Evolutionary conservation across 2,888 invertebrate genomes (phyloP).

Genomic region (Corythucha ciliata): DNA sequence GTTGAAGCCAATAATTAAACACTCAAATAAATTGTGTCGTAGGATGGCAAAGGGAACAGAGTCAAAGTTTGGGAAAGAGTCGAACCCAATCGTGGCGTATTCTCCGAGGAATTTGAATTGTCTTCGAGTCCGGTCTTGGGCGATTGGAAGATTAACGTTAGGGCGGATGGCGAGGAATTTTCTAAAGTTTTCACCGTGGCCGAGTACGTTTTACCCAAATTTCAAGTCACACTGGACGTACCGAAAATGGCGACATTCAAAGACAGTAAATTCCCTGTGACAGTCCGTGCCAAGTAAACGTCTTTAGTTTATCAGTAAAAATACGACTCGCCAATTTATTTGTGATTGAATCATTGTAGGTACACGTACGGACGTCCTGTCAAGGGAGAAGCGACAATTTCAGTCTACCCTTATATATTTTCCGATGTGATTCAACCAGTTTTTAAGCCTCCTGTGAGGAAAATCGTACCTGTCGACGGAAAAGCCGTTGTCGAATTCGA

Average conservation of each 20-base stretch:
- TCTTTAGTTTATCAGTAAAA: background rate
- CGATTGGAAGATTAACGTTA: constrained; percentile 72
- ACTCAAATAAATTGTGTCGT: constrained; percentile 26
- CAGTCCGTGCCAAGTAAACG: constrained; percentile 70
- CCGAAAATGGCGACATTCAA: constrained; percentile 72
- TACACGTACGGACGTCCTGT: constrained; percentile 81
- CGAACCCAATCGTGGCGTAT: constrained; percentile 60
- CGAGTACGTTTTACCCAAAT: constrained; percentile 88
- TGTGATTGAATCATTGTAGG: constrained; percentile 42
- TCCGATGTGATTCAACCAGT: constrained; percentile 71
- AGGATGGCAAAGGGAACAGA: constrained; percentile 68
- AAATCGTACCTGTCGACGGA: constrained; percentile 56
- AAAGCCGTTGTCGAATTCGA: constrained; percentile 71
- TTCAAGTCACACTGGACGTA: constrained; percentile 74
- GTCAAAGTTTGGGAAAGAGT: constrained; percentile 70
- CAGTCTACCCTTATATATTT: constrained; percentile 72
- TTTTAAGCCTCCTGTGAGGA: constrained; percentile 50
- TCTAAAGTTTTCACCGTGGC: constrained; percentile 71
- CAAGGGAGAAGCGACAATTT: constrained; percentile 73
- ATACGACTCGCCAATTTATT: background rate
- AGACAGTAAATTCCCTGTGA: constrained; percentile 66
- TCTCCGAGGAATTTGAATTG: constrained; percentile 62
- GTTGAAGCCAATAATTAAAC: background rate
- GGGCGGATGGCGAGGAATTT: constrained; percentile 54
- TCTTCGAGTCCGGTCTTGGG: constrained; percentile 78